These are phyloP conservation scores for Hyperoplus lanceolatus DNA, from an alignment of 2,797 vertebrate genomes.

Conservation along the genomic window DNA sequence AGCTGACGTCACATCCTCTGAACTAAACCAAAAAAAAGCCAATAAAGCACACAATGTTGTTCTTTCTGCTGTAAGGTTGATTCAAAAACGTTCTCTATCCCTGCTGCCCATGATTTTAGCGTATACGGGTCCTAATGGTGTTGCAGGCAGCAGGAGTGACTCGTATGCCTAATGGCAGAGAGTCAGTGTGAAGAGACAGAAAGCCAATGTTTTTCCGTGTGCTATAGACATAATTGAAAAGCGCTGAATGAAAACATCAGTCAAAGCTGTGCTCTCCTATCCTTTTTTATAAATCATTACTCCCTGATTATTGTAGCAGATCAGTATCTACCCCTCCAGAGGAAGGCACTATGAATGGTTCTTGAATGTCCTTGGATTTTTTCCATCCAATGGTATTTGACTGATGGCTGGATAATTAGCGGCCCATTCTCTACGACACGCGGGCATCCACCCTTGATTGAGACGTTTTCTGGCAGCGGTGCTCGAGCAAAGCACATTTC, in stretches of 20 bases:
- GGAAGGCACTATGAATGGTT: conserved; percentile 87
- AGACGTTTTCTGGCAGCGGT: conserved; percentile 56
- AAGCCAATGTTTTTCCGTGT: conserved; percentile 31
- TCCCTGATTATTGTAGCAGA: conserved; percentile 81
- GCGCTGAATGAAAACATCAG: conserved; percentile 66
- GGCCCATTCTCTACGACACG: conserved; percentile 46
- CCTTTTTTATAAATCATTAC: conserved; percentile 54
- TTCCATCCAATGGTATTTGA: conserved; percentile 75
- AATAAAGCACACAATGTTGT: conserved; percentile 25
- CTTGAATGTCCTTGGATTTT: conserved; percentile 75
- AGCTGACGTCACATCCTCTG: conserved; percentile 1
- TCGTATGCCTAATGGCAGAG: conserved; percentile 32
- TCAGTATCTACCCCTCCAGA: conserved; percentile 79
- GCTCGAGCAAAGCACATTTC: conserved; percentile 41
- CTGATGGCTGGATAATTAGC: conserved; percentile 76
- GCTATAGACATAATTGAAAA: conserved; percentile 43
- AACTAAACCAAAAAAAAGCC: background rate
- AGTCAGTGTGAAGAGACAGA: conserved; percentile 34
- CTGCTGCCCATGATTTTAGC: conserved; percentile 9
- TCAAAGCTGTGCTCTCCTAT: conserved; percentile 72
- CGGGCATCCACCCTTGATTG: conserved; percentile 49
- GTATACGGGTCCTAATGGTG: background rate
- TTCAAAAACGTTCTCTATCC: background rate
- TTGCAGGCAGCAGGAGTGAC: conserved; percentile 37
- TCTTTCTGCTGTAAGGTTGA: conserved; percentile 12